These are phyloP conservation scores for Guaruba guarouba DNA, from an alignment of 2,113 vertebrate genomes.

Conservation along the genomic window DNA sequence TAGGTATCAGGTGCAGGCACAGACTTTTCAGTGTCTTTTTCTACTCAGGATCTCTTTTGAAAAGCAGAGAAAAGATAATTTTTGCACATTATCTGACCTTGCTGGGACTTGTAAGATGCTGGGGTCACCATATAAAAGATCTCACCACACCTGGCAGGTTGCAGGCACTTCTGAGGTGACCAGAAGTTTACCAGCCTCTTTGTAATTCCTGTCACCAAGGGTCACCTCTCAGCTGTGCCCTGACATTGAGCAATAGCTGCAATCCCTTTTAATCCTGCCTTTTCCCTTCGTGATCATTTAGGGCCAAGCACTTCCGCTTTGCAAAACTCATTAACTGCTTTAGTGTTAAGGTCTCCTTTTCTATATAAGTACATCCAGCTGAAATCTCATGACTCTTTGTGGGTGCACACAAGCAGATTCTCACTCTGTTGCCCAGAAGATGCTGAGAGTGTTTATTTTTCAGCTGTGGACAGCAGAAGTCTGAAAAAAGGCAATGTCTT, in stretches of 20 bases:
- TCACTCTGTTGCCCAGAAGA: not conserved
- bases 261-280: conserved; percentile 33
- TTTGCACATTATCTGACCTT: not conserved
- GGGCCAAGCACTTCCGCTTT: conserved; percentile 45
- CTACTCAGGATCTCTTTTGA: not conserved
- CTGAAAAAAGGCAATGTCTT: not conserved
- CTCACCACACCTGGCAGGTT: not conserved
- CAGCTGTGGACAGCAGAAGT: not conserved
- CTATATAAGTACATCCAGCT: conserved; percentile 15
- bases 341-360: conserved; percentile 48
- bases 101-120: not conserved
- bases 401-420: not conserved
- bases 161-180: not conserved
- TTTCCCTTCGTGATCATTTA: conserved; percentile 28
- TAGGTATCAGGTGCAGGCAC: not conserved
- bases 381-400: not conserved
- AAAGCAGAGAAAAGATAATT: not conserved
- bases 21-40: not conserved
- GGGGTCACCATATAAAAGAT: not conserved
- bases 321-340: conserved; percentile 66
- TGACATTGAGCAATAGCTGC: conserved; percentile 62
- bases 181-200: conserved; percentile 40
- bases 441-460: not conserved
- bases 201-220: not conserved
- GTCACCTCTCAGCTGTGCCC: conserved; percentile 12